Percentiles rank a stretch among this genome's conserved stretches.
Evolutionary conservation across 2,113 vertebrate genomes (phyloP).

Genomic region (Cyphomyrus plagiostoma): DNA sequence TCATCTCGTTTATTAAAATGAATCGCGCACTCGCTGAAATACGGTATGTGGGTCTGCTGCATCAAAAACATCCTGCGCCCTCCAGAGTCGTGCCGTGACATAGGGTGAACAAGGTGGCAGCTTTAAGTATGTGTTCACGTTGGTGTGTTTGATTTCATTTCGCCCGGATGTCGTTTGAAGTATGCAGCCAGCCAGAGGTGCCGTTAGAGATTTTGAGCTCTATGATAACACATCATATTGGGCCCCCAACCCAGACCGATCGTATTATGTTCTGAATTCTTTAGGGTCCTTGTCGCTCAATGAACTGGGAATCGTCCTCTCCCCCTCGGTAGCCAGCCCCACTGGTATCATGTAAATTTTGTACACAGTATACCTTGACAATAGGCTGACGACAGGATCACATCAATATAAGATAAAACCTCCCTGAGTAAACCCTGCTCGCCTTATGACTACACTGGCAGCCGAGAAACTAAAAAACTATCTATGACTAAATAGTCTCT

Average conservation of each 20-base stretch:
- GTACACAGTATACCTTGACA: neutral
- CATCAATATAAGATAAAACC: neutral
- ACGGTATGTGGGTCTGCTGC: neutral
- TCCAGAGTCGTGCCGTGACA: neutral
- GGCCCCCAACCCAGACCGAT: too few relatives aligned
- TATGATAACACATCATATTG: too few relatives aligned
- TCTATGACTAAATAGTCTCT: neutral
- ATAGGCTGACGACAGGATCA: neutral
- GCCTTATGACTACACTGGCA: neutral
- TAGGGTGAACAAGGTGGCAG: neutral
- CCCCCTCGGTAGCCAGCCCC: neutral
- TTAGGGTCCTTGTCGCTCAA: too few relatives aligned
- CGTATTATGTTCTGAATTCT: too few relatives aligned
- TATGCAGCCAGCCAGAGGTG: neutral
- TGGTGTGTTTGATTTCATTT: neutral
- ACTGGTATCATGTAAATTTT: neutral
- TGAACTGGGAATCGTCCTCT: too few relatives aligned
- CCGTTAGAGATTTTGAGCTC: too few relatives aligned
- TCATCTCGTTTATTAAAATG: neutral
- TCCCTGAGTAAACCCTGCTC: too few relatives aligned
- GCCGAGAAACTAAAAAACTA: neutral
- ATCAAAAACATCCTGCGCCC: neutral
- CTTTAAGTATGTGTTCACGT: neutral
- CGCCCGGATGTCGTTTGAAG: neutral
- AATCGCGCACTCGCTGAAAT: neutral